These are phyloP conservation scores for Tauraco erythrolophus DNA, from an alignment of 2,113 vertebrate species.

Conservation along the genomic window DNA sequence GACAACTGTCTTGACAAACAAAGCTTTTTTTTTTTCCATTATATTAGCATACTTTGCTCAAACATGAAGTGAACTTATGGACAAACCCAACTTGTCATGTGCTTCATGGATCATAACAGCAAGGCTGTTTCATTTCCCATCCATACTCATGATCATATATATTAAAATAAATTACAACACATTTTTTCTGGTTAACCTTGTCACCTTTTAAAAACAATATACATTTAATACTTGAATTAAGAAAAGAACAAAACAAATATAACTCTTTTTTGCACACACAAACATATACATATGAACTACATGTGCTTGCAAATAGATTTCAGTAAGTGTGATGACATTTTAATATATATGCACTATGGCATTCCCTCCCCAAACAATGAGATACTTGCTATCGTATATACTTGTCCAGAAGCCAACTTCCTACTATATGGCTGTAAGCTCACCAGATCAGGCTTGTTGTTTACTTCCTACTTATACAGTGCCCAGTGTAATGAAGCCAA, in stretches of 20 bases:
- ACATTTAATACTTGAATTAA: constrained; percentile 69
- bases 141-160: constrained; percentile 45
- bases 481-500: neutral
- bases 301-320: constrained; percentile 63
- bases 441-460: neutral
- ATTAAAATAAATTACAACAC: constrained; percentile 67
- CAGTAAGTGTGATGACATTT: constrained; percentile 28
- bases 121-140: constrained; percentile 37
- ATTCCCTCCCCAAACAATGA: constrained; percentile 17
- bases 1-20: constrained; percentile 47
- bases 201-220: constrained; percentile 69
- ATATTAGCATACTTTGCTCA: constrained; percentile 41
- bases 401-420: neutral
- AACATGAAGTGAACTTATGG: constrained; percentile 33
- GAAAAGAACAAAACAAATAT: constrained; percentile 56
- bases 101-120: constrained; percentile 50
- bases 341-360: constrained; percentile 34
- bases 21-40: constrained; percentile 6
- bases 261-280: constrained; percentile 51
- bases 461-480: neutral
- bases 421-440: neutral
- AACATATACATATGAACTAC: constrained; percentile 73
- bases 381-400: neutral
- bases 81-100: constrained; percentile 39
- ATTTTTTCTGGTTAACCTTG: constrained; percentile 46